Base-by-base conservation (phyloP, 1,140 invertebrate genomes). In the Temnothorax curvispinosus region DNA sequence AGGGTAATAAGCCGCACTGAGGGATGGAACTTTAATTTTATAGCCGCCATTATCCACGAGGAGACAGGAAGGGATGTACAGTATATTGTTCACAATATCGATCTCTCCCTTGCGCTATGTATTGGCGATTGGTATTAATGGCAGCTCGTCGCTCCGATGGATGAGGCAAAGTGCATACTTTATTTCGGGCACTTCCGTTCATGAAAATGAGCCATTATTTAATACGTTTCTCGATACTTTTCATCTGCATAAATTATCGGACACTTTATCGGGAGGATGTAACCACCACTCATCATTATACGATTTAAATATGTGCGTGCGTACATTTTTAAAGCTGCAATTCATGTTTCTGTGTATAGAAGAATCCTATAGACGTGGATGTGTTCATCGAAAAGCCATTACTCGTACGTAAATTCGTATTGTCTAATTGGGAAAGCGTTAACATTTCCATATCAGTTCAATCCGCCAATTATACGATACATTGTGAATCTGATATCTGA, bases 1-100 rank as follows among this genome's bases (percentile, higher is more conserved):
- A 78, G 82, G 18, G 38, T 85, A 85, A 85, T 78, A 78, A 85
- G 72, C 72, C 58, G 62, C 47, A 18, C 75, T 50, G 58, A 56
- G 82, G 60, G 74, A 85, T 52, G 71, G 71, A 85, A 85, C 74
- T 85, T 78, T 85, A 85, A 85, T 85, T 85, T 85, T 85, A 85
- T 85, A 85, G 82, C 78, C 74, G 47, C 75, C 62, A 85, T 85
- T 85, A 85, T 85, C 72, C 47, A n/a, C 35, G 74, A 54, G 56
- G 58, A 65, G 60, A 44, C 35, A 15, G 58, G 35, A 27, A 52
- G 18, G 50, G 21, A 65, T 41, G 32, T 50, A 58, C 35, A 38
- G 21, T 85, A 85, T 85, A 64, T 85, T 64, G 82, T 75, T 50
- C 74, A 74, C 74, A 47, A n/a, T 85, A 85, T 85, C 74, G 82